A percentile compares a stretch with the other conserved stretches of the same genome.
Evolutionary conservation across 2,797 vertebrate genomes (phyloP).

Genomic region (Helostoma temminkii): DNA sequence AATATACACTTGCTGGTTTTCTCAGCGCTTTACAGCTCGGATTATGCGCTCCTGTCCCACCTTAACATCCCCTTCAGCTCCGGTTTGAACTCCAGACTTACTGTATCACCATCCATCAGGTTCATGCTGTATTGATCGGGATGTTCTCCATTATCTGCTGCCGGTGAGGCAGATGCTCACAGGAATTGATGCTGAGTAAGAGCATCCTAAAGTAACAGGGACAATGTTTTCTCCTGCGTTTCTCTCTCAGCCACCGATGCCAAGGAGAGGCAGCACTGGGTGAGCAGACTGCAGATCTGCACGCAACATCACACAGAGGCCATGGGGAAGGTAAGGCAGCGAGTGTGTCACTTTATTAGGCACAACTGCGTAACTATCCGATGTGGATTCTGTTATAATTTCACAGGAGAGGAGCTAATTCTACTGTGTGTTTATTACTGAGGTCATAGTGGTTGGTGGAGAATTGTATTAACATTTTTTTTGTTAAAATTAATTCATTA

Average conservation of each 20-base stretch:
- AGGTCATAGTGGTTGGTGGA: too few species aligned
- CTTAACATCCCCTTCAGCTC: background rate
- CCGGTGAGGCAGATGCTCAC: conserved; percentile 17
- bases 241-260: conserved; percentile 90
- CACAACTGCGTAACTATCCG: too few species aligned
- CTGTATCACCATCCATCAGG: conserved; percentile 51
- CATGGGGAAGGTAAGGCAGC: conserved; percentile 93
- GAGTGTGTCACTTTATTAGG: background rate
- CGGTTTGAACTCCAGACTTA: conserved; percentile 7
- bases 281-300: conserved; percentile 98
- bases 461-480: too few species aligned
- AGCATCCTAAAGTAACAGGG: conserved; percentile 20
- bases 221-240: conserved; percentile 25
- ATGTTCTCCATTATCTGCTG: conserved; percentile 69
- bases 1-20: background rate
- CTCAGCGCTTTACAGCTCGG: background rate
- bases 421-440: too few species aligned
- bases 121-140: conserved; percentile 63
- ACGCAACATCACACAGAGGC: conserved; percentile 98
- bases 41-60: background rate
- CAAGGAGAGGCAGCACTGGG: conserved; percentile 99
- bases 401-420: too few species aligned
- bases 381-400: too few species aligned
- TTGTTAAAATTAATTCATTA: too few species aligned
- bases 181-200: conserved; percentile 45